These are phyloP conservation scores for Rhagium mordax DNA, from an alignment of 2,888 invertebrate species.

Conservation along the genomic window DNA sequence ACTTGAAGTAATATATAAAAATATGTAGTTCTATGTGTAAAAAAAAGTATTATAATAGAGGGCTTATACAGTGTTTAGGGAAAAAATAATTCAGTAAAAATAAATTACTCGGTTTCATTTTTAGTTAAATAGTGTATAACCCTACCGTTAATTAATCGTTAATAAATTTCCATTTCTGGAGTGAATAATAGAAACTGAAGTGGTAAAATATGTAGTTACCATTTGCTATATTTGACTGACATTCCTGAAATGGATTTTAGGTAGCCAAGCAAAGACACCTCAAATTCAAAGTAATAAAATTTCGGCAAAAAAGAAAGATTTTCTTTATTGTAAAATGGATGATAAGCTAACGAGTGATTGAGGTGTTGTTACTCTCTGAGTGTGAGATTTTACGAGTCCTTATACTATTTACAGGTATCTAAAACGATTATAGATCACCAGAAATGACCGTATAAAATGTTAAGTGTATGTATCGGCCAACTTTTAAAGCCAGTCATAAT, in stretches of 20 bases:
- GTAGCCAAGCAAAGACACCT: slow-evolving; percentile 21
- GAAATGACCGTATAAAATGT: too few species aligned
- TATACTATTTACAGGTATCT: too few species aligned
- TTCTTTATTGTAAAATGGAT: background rate
- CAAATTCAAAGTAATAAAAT: slow-evolving; percentile 15
- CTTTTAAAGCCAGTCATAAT: too few species aligned
- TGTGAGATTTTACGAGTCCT: too few species aligned
- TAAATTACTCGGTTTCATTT: background rate
- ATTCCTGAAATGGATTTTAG: slow-evolving; percentile 39
- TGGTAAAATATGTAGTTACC: slow-evolving; percentile 32
- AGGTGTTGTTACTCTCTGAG: background rate
- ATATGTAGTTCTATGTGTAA: slow-evolving; percentile 37
- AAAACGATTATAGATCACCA: too few species aligned
- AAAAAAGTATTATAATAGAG: slow-evolving; percentile 31
- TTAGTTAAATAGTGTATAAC: slow-evolving; percentile 20
- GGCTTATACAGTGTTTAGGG: slow-evolving; percentile 25
- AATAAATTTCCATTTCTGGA: slow-evolving; percentile 36
- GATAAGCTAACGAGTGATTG: too few species aligned
- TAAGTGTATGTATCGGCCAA: too few species aligned
- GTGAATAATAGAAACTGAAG: slow-evolving; percentile 31
- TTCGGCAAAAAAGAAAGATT: background rate
- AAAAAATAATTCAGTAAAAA: slow-evolving; percentile 10
- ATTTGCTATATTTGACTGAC: slow-evolving; percentile 38
- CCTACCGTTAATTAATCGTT: slow-evolving; percentile 1
- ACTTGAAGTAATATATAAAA: slow-evolving; percentile 24